Evolutionary conservation across 2,113 vertebrate species (phyloP), one percentile per base, ranked within the genome.

Genomic region (Zingel zingel): DNA sequence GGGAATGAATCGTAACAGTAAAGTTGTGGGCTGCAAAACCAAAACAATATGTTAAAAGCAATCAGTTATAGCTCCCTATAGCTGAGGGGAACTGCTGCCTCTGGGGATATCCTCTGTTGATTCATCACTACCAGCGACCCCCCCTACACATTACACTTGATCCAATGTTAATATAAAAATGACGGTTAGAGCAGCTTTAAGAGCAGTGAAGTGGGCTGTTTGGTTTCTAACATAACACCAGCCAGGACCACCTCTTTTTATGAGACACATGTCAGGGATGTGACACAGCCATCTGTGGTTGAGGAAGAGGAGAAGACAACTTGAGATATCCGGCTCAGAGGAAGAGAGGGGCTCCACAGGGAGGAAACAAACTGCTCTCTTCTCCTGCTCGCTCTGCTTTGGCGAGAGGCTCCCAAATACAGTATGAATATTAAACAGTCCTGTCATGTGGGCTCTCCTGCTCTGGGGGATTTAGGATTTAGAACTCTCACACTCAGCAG

Each of bases 401-500:
- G 69, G 82, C 62, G 53, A 76, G 79, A 76, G 33, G 69, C 74
- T 82, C 79, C 83, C 48, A 57, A 79, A 68, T 91, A 85, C 83
- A 88, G 81, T 62, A 75, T 89, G 88, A 86, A 94, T 92, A 93
- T 91, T 89, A 93, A 93, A 84, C 74, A 82, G 75, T 56, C 47
- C 66, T 87, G 85, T 88, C 91, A 86, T 81, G 79, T 84, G 68
- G 72, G 61, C 70, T 83, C 86, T 71, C 19, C 71, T 83, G 80
- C 86, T 92, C 68, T n/a, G 68, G 27, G 71, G 89, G 84, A 88
- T 91, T 90, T 91, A 85, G 88, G 89, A 90, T 92, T 93, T 84
- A 89, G 86, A 86, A 90, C 81, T 76, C 82, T 89, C 21, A 4
- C 88, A 77, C 84, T 88, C 85, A 83, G 89, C 84, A 84, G 75